Conservation (phyloP, 1,140 invertebrate genomes). For the Drosophila gunungcola region DNA sequence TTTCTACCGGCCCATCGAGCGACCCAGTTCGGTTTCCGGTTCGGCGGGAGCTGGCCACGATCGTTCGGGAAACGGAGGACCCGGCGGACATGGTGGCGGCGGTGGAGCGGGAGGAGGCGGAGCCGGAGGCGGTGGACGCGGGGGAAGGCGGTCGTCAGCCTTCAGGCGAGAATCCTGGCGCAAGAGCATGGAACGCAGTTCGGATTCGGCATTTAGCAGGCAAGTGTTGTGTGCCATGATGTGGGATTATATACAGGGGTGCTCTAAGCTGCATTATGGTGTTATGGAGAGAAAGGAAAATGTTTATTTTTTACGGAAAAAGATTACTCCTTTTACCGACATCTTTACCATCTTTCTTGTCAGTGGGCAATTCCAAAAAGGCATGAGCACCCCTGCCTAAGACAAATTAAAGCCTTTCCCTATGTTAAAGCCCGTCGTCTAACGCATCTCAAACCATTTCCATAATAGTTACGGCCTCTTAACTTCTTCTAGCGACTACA, state of each 20-base stretch:
- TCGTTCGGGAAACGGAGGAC: slow-evolving; percentile 57
- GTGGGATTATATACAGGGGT: not conserved
- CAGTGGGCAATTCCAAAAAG: too few species aligned
- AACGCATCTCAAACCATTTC: slow-evolving; percentile 71
- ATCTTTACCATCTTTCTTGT: too few species aligned
- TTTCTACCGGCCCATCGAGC: slow-evolving; percentile 97
- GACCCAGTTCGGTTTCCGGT: slow-evolving; percentile 64
- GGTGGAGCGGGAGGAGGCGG: slow-evolving; percentile 38
- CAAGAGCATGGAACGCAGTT: slow-evolving; percentile 95
- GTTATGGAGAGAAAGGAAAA: too few species aligned
- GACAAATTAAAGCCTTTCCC: not conserved
- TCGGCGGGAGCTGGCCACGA: slow-evolving; percentile 33
- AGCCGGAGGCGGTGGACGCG: slow-evolving; percentile 43
- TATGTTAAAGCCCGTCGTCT: slow-evolving; percentile 33
- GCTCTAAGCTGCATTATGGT: too few species aligned
- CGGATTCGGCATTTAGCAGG: slow-evolving; percentile 96
- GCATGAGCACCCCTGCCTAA: not conserved
- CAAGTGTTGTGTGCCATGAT: slow-evolving; percentile 85
- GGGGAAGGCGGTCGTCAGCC: slow-evolving; percentile 86
- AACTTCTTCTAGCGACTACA: slow-evolving; percentile 92
- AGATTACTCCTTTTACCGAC: too few species aligned
- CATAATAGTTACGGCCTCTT: slow-evolving; percentile 85
- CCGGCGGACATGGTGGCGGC: slow-evolving; percentile 48
- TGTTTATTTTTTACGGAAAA: too few species aligned
- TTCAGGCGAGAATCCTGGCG: slow-evolving; percentile 94